These are phyloP conservation scores for Tangara arthus DNA, from an alignment of 2,797 vertebrate species.

Conservation along the genomic window DNA sequence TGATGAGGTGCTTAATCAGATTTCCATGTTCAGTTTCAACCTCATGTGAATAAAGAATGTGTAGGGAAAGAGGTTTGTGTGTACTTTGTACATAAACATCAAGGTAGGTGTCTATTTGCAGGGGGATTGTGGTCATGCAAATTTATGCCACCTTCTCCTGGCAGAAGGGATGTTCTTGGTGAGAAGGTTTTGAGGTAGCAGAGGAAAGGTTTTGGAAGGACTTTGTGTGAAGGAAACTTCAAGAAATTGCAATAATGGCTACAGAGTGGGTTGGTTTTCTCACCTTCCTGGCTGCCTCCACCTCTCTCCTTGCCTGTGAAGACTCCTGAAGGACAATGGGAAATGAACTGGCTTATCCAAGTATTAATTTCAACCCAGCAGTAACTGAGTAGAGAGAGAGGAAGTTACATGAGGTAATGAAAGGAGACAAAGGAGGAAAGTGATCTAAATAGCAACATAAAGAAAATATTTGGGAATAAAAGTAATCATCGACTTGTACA, in stretches of 20 bases:
- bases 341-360: not conserved
- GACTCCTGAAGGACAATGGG: not conserved
- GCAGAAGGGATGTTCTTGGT: not conserved
- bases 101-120: not conserved
- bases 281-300: not conserved
- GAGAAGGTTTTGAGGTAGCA: not conserved
- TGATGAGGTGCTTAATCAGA: not conserved
- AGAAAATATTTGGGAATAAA: slow-evolving; percentile 25
- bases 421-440: not conserved
- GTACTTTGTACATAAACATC: not conserved
- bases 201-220: not conserved
- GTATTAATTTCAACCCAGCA: not conserved
- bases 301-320: not conserved
- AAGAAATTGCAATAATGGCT: not conserved
- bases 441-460: not conserved
- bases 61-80: not conserved
- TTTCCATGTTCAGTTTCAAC: not conserved
- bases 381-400: not conserved
- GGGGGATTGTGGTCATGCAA: not conserved
- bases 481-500: not conserved
- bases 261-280: not conserved
- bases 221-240: not conserved
- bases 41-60: not conserved
- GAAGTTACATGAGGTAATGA: not conserved
- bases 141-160: not conserved